Conservation (phyloP, 2,797 vertebrate genomes). For the Trichosurus vulpecula region DNA sequence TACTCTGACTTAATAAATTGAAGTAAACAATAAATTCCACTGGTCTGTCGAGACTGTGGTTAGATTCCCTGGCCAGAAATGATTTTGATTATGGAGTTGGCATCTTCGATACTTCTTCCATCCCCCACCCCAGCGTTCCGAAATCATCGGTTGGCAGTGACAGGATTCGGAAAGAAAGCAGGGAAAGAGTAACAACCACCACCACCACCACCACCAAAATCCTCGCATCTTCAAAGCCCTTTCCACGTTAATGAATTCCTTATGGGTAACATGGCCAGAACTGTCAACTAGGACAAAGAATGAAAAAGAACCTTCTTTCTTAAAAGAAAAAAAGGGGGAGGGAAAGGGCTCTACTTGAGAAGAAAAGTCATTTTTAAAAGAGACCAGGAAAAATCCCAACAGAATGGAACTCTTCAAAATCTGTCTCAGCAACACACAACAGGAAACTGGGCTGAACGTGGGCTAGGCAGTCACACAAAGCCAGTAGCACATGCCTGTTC, state of each 20-base stretch:
- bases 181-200: background rate
- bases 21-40: slow-evolving; percentile 79
- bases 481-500: slow-evolving; percentile 6
- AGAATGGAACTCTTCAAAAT: slow-evolving; percentile 60
- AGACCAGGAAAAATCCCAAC: slow-evolving; percentile 10
- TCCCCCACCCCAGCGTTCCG: slow-evolving; percentile 78
- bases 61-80: slow-evolving; percentile 83
- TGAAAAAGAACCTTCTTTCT: slow-evolving; percentile 60
- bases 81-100: slow-evolving; percentile 83
- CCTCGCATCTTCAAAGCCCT: slow-evolving; percentile 76
- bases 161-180: slow-evolving; percentile 73
- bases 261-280: slow-evolving; percentile 74
- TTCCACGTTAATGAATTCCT: slow-evolving; percentile 81
- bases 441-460: slow-evolving; percentile 37
- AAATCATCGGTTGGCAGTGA: slow-evolving; percentile 77
- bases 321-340: slow-evolving; percentile 55
- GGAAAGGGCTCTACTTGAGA: slow-evolving; percentile 41
- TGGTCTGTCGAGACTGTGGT: slow-evolving; percentile 80
- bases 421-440: slow-evolving; percentile 53
- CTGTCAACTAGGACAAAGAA: slow-evolving; percentile 65
- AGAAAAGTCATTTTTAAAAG: slow-evolving; percentile 52
- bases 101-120: slow-evolving; percentile 63
- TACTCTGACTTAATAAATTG: slow-evolving; percentile 81
- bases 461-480: slow-evolving; percentile 34
- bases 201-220: background rate